Percentiles rank a stretch among this genome's conserved stretches.
These are phyloP conservation scores for Cladorhizidae sp. DNA, from an alignment of 37 sponge, comb jelly and placozoan species.

Conservation along the genomic window DNA sequence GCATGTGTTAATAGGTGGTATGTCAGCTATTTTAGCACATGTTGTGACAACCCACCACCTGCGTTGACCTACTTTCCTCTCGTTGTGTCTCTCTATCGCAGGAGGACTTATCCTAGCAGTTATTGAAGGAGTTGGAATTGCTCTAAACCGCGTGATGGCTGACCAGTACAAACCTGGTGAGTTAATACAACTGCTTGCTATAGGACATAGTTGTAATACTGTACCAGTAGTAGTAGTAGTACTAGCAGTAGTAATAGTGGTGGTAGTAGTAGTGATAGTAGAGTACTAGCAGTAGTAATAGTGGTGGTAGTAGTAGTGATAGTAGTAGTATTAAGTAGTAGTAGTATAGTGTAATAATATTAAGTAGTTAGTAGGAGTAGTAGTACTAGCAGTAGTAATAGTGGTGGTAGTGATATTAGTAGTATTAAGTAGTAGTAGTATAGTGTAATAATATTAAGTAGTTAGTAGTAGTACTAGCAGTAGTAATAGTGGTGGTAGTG, in stretches of 20 bases:
- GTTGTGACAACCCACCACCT: too few species aligned
- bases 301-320: too few species aligned
- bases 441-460: too few species aligned
- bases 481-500: neutral
- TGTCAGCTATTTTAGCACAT: too few species aligned
- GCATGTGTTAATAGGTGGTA: too few species aligned
- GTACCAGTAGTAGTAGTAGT: neutral
- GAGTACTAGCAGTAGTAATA: too few species aligned
- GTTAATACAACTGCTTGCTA: too few species aligned
- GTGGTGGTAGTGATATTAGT: too few species aligned
- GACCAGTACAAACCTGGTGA: conserved; percentile 90
- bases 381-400: too few species aligned
- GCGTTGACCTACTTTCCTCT: conserved; percentile 3
- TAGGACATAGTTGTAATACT: too few species aligned
- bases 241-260: neutral
- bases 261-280: neutral
- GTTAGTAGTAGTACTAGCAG: too few species aligned
- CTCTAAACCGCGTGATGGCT: conserved; percentile 74
- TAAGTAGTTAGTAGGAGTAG: neutral
- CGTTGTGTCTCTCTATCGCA: conserved; percentile 7
- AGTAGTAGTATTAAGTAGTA: neutral
- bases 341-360: neutral
- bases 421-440: too few species aligned
- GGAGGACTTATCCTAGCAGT: conserved; percentile 92
- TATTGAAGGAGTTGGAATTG: conserved; percentile 92